phyloP scores from a whole-genome alignment of 2,113 vertebrate species.

The Perccottus glenii region DNA sequence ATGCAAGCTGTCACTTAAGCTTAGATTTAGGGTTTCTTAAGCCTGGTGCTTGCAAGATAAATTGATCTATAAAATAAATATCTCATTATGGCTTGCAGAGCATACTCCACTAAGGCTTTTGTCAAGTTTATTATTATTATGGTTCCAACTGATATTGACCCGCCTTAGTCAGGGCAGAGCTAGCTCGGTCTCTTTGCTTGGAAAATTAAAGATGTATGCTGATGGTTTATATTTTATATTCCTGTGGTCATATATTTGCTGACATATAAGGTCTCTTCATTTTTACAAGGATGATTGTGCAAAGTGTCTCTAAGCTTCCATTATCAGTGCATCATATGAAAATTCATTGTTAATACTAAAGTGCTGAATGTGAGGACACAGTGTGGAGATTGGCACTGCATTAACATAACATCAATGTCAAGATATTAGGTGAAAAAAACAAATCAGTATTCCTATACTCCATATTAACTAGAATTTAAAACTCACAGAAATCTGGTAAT shows the following conservation, averaged over 20 bases:
- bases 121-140: slow-evolving; percentile 39
- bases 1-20: slow-evolving; percentile 29
- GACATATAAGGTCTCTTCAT: slow-evolving; percentile 43
- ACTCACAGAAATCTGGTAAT: slow-evolving; percentile 45
- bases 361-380: slow-evolving; percentile 45
- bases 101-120: slow-evolving; percentile 10
- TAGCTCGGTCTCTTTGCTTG: slow-evolving; percentile 45
- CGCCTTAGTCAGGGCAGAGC: slow-evolving; percentile 14
- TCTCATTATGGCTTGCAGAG: slow-evolving; percentile 26
- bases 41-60: slow-evolving; percentile 26
- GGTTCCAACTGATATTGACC: slow-evolving; percentile 43
- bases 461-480: slow-evolving; percentile 57
- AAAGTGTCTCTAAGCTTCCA: slow-evolving; percentile 30
- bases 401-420: slow-evolving; percentile 73
- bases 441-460: slow-evolving; percentile 67
- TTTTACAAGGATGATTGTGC: slow-evolving; percentile 44
- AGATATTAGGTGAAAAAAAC: slow-evolving; percentile 42
- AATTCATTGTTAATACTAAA: slow-evolving; percentile 46
- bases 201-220: slow-evolving; percentile 52
- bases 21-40: slow-evolving; percentile 27
- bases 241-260: slow-evolving; percentile 13
- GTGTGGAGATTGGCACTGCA: slow-evolving; percentile 43
- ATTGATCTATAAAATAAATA: slow-evolving; percentile 46
- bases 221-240: slow-evolving; percentile 47
- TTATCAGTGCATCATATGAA: slow-evolving; percentile 51